Base-by-base conservation (phyloP, 2,888 invertebrate species). In the Apodemia mormo region DNA sequence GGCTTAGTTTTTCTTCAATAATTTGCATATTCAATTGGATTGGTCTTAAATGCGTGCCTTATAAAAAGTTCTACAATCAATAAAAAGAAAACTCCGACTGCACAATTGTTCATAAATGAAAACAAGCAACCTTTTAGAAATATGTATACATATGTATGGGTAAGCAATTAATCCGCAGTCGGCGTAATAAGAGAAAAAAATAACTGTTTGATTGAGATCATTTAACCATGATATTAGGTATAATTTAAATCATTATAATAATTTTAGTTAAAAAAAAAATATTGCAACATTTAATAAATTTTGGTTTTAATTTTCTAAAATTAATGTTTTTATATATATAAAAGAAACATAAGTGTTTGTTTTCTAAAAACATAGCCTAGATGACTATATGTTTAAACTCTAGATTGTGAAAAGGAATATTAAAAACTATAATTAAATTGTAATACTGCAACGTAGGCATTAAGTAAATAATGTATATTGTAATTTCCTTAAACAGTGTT, bases 201-300 rank as follows among this genome's bases (percentile, higher is more conserved):
- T 37, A 37, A 37, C 40, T 58, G 56, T 22, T 2, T 56, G 58
- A 58, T 58, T 58, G 58, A 58, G 58, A 58, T 58, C 54, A 54
- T 54, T 22, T n/a, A 30, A 58, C 12, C 45, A 45, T 58, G 30
- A 58, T 30, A 30, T 8, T 29, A 58, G 30, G 29, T 58, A 30
- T 12, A 58, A 10, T 30, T 30, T 29, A 58, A 30, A 58, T 58
- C 30, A 58, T 30, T 56, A 56, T 56, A 58, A 58, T 58, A 58
- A 58, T 30, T 45, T 58, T 30, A 58, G 10, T 30, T 30, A 29
- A 58, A 30, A 30, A 30, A 58, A 58, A 58, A 40, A 7, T 40
- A 40, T 40, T 40, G 40, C 40, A 40, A 40, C 58, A 30, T 58
- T 22, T 58, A 30, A 29, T 58, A 58, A 58, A 58, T 58, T 58